Conservation (phyloP, 2,797 vertebrate genomes). For the Macrochelys suwanniensis region DNA sequence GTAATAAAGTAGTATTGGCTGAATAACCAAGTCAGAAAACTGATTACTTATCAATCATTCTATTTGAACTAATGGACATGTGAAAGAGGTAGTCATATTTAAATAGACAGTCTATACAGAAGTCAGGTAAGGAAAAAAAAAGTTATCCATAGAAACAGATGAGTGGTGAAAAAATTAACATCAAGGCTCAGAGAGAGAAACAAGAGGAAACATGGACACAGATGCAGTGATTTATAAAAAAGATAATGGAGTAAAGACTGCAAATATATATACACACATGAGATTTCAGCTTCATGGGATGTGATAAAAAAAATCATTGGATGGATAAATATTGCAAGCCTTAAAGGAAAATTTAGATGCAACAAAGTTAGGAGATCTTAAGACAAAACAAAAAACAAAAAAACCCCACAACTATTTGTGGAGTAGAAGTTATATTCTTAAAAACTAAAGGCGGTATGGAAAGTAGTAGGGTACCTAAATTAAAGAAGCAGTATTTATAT, state of each 20-base stretch:
- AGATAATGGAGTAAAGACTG: background rate
- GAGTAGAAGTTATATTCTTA: background rate
- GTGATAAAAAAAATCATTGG: background rate
- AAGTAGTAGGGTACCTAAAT: background rate
- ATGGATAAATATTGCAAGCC: background rate
- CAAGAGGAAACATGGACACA: background rate
- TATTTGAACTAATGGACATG: background rate
- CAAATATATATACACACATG: background rate
- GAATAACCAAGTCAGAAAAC: background rate
- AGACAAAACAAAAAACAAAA: background rate
- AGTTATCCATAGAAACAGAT: background rate
- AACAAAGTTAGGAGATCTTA: background rate
- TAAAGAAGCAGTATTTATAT: background rate
- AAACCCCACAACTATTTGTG: background rate
- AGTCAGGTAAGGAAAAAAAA: background rate
- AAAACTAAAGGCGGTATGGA: background rate
- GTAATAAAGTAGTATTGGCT: background rate
- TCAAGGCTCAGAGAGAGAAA: background rate
- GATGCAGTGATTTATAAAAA: background rate
- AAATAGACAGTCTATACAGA: background rate
- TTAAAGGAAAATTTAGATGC: background rate
- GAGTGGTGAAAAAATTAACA: background rate
- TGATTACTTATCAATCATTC: background rate
- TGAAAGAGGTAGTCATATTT: background rate
- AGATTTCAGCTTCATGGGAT: background rate